Evolutionary conservation across 2,797 vertebrate species (phyloP), one percentile per base, ranked within the genome.

Genomic region (Vultur gryphus): DNA sequence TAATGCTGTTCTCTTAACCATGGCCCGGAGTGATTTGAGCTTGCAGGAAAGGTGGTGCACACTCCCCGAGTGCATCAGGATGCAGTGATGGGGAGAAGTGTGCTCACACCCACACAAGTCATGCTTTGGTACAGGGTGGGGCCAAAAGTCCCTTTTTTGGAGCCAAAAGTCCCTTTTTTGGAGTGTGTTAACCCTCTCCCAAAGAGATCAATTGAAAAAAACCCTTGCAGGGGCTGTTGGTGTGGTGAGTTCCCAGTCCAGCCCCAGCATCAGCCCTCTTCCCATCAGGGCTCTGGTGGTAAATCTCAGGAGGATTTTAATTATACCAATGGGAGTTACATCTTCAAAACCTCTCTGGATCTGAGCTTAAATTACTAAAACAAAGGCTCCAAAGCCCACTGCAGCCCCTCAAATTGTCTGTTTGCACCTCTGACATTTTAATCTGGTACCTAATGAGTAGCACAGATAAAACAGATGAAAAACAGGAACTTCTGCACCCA

Each of bases 1-100:
- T 13, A 25, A 61, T 9, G 8, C 5, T 66, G 46, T 8, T 59
- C 14, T 46, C 23, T 76, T 11, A 31, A 2, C 21, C 54, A 4
- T 0, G 2, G 55, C 20, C 72, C 62, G 80, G 37, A 52, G 43
- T 3, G 24, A 29, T 76, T 1, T 6, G 69, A 35, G 76, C 51
- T 25, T 52, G 29, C 77, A 39, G 86, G 61, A 37, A 16, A 21
- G 26, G 51, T n/a, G 62, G 9, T 26, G 75, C n/a, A 6, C 7
- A 0, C 16, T 64, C 23, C 25, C 26, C 2, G 2, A 11, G 87
- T 4, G 31, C 49, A 26, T 13, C 0, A 1, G 37, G 62, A 29
- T 31, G 31, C 41, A 54, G 43, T 3, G 67, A 25, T 43, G 51
- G 58, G 43, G 44, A 79, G 17, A 33, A 28, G 13, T 2, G 8